Percentiles rank a stretch among this genome's conserved stretches.
phyloP scores from a whole-genome alignment of 2,797 vertebrate genomes.

The Clarias platycephalus region DNA sequence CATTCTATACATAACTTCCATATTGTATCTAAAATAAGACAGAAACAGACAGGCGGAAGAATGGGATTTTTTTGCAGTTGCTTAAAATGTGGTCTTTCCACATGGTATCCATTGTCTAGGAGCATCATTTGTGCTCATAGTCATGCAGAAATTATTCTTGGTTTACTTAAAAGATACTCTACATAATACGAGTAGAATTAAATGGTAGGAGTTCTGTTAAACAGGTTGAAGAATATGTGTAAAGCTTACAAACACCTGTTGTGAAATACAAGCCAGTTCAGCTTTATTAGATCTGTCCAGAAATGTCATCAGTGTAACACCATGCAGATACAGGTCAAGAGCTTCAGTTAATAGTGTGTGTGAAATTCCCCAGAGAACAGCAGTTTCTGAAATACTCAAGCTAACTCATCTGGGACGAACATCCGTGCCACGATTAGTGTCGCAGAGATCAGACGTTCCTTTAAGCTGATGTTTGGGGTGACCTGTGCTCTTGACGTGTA shows the following conservation, averaged over 20 bases:
- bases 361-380: no score
- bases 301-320: neutral
- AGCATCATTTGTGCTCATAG: neutral
- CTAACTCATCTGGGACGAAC: neutral
- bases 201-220: neutral
- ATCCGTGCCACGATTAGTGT: neutral
- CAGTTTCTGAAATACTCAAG: neutral
- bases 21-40: neutral
- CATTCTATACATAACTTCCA: neutral
- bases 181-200: neutral
- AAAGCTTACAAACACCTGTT: neutral
- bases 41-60: neutral
- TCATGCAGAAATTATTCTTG: neutral
- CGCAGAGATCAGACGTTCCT: neutral
- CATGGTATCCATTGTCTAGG: neutral
- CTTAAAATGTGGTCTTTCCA: neutral
- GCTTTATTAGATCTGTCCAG: neutral
- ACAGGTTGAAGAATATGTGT: neutral
- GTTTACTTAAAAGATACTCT: neutral
- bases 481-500: neutral
- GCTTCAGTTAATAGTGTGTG: no score
- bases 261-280: neutral
- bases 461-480: neutral
- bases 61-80: neutral
- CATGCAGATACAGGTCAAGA: no score